Base-by-base conservation (phyloP, 2,113 vertebrate species). In the Aphelocoma coerulescens region DNA sequence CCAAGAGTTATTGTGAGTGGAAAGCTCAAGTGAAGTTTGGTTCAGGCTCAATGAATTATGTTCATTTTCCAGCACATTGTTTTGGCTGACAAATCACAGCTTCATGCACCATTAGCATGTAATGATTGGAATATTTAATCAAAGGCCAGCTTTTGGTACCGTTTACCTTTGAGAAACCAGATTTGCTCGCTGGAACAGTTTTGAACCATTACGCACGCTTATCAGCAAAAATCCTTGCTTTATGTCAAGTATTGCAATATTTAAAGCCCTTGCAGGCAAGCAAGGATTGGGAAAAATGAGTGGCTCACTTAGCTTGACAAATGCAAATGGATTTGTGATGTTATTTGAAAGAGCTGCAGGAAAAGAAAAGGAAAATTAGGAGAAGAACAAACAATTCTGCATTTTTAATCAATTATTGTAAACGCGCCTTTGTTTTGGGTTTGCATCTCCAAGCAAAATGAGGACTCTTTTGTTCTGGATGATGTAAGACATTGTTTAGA, bases 51-150 rank as follows among this genome's bases (percentile, higher is more conserved):
- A 97, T 98, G 95, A 97, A 96, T 97, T 93, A 95, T 65, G 62
- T 93, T 96, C 94, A 82, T 93, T 96, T 96, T 91, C 88, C 83
- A 97, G 96, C 75, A 93, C 94, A 94, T 97, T 97, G 93, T 95
- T 97, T 97, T 97, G 72, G 66, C 96, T 97, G 96, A 97, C 97
- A 97, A 98, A 98, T 97, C 96, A 96, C 93, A 97, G 89, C 68
- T 97, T 96, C 95, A 94, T 71, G 97, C 97, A 95, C 81, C 95
- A 97, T 97, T 97, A 97, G 94, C 91, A 89, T 90, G 92, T 62
- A 78, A 93, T 93, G 95, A 96, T 94, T 95, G 82, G 96, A 96
- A 96, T 97, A 98, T 96, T 97, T 97, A 97, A 98, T 98, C 97
- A 96, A 97, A 97, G 91, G 92, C 91, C 95, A 95, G 92, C 87